Conservation (phyloP, 2,113 vertebrate species). For the Salvelinus sp. region DNA sequence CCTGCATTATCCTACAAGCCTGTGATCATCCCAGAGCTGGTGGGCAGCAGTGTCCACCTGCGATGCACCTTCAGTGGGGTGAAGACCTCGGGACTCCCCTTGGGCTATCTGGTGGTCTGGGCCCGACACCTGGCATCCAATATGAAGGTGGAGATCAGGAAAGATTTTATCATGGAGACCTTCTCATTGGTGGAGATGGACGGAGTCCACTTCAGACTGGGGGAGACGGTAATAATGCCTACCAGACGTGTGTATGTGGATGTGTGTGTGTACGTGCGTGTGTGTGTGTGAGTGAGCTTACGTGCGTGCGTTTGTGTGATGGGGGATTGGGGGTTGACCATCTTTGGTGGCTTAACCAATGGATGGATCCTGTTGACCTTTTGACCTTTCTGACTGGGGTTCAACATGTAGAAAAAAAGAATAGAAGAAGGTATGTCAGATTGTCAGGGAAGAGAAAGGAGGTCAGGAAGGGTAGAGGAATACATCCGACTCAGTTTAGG, state of each 20-base stretch:
- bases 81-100: conserved; percentile 2
- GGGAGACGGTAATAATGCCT: conserved; percentile 81
- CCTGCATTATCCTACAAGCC: conserved; percentile 61
- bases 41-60: conserved; percentile 70
- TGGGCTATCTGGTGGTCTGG: conserved; percentile 77
- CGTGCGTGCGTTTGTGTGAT: no score
- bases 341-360: conserved; percentile 8
- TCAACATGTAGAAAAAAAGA: conserved; percentile 4
- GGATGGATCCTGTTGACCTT: no score
- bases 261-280: neutral
- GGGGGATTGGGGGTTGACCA: conserved; percentile 16
- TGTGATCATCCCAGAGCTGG: conserved; percentile 62
- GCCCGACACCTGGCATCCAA: conserved; percentile 65
- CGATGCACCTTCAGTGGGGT: conserved; percentile 67
- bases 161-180: conserved; percentile 48
- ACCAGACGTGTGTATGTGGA: conserved; percentile 14
- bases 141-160: conserved; percentile 75
- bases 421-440: conserved; percentile 22
- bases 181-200: conserved; percentile 65
- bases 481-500: conserved; percentile 43
- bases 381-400: conserved; percentile 27
- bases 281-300: no score
- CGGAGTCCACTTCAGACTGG: conserved; percentile 75
- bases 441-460: conserved; percentile 8
- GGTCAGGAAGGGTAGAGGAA: neutral